Percentiles rank a stretch among this genome's conserved stretches.
Conservation (phyloP, 2,888 invertebrate species). For the Phengaris arion region DNA sequence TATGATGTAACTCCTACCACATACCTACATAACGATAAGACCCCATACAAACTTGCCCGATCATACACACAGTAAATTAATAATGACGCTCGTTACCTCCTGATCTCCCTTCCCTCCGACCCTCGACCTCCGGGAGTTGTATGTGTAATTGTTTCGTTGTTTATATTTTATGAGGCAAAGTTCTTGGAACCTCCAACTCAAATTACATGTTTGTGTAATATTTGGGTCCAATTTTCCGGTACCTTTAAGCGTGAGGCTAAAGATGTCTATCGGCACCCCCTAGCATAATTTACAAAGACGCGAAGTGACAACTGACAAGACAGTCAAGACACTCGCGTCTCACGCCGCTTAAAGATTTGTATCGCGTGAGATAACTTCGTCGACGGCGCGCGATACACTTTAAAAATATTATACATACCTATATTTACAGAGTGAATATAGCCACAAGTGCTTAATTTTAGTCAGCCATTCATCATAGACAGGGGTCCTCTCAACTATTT, state of each 20-base stretch:
- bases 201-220: too few relatives aligned
- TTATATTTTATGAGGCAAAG: background rate
- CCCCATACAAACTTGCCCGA: background rate
- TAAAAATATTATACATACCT: background rate
- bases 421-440: background rate
- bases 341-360: too few relatives aligned
- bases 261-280: too few relatives aligned
- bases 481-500: background rate
- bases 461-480: background rate
- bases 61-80: constrained; percentile 16
- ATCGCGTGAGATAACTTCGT: too few relatives aligned
- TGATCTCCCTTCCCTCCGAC: background rate
- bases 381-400: too few relatives aligned
- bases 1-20: background rate
- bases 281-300: too few relatives aligned
- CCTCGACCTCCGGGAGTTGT: background rate
- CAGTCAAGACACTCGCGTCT: too few relatives aligned
- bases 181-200: background rate
- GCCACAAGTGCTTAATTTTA: background rate
- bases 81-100: constrained; percentile 7
- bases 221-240: too few relatives aligned
- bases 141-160: constrained; percentile 3
- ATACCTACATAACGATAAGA: background rate
- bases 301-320: too few relatives aligned
- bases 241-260: too few relatives aligned